These are phyloP conservation scores for Eubucco bourcierii DNA, from an alignment of 2,113 vertebrate species.

Conservation along the genomic window DNA sequence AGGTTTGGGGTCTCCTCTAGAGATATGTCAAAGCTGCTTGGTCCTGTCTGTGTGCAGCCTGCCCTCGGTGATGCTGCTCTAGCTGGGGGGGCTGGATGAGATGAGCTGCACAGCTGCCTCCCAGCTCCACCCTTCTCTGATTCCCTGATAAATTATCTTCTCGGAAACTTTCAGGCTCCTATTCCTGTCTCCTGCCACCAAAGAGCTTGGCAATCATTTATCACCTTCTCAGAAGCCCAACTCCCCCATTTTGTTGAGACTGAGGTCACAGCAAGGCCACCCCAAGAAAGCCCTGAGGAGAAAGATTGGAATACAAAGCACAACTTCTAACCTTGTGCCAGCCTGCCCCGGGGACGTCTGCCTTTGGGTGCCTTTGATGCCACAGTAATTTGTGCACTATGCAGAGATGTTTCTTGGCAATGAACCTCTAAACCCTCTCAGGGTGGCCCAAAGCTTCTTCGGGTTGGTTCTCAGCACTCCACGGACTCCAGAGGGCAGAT, in stretches of 20 bases:
- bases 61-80: no score
- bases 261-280: neutral
- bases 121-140: no score
- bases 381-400: neutral
- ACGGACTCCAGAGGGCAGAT: neutral
- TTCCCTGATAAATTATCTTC: neutral
- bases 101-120: no score
- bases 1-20: no score
- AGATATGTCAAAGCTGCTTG: no score
- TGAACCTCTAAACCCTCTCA: neutral
- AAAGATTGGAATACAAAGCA: neutral
- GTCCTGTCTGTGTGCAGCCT: no score
- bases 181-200: neutral
- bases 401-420: neutral
- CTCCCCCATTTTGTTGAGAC: neutral
- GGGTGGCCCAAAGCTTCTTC: neutral
- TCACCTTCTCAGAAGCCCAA: neutral
- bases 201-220: neutral
- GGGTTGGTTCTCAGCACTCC: neutral
- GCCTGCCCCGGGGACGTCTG: neutral
- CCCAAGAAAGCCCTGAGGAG: neutral
- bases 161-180: neutral
- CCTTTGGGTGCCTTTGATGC: neutral
- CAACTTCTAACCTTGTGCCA: neutral
- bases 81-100: no score